Conservation (phyloP, 2,113 vertebrate genomes). For the Microcebus ravelobensis region DNA sequence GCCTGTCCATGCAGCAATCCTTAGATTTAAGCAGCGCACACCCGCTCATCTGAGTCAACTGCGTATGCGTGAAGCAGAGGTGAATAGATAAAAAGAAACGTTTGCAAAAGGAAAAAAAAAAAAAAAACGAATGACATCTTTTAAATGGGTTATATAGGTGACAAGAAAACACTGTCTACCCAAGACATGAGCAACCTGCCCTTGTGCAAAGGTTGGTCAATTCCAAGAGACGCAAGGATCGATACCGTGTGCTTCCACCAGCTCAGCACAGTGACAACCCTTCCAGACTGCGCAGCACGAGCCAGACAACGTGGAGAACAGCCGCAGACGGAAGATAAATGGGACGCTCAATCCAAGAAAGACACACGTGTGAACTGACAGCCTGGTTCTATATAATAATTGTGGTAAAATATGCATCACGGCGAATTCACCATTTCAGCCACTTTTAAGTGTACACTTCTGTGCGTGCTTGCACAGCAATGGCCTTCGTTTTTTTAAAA, state of each 20-base stretch:
- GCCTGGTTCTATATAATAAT: background rate
- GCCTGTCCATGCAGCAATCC: background rate
- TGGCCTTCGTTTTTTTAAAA: background rate
- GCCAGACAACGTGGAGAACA: background rate
- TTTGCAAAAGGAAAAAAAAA: conserved; percentile 38
- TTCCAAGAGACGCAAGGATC: background rate
- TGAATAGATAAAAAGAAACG: background rate
- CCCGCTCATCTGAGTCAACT: background rate
- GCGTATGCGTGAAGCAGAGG: background rate
- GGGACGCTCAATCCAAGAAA: background rate
- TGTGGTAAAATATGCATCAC: background rate
- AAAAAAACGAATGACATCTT: background rate
- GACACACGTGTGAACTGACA: background rate
- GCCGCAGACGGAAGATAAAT: background rate
- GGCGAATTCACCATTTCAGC: background rate
- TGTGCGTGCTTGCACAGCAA: background rate
- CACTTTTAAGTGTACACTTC: background rate
- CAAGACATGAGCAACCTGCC: background rate
- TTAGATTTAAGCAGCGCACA: background rate
- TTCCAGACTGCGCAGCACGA: background rate
- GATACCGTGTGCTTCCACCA: background rate
- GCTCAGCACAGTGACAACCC: background rate
- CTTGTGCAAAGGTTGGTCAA: conserved; percentile 1
- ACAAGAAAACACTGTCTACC: background rate
- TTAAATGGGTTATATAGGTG: background rate